These are phyloP conservation scores for Ophonus ardosiacus DNA, from an alignment of 2,888 invertebrate species.

Conservation along the genomic window DNA sequence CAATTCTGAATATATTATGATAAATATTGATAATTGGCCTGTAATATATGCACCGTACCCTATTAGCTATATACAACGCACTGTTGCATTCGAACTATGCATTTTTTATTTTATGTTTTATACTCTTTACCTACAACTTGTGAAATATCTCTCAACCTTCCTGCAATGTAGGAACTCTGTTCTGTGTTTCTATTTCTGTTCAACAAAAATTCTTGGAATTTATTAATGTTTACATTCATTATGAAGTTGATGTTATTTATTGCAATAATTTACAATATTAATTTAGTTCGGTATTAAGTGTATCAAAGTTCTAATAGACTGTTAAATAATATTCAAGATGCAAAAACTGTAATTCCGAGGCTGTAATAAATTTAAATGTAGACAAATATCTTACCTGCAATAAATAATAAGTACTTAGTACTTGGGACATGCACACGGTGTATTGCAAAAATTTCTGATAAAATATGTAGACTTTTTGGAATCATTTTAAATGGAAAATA, in stretches of 20 bases:
- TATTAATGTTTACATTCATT: slow-evolving; percentile 46
- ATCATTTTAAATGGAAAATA: background rate
- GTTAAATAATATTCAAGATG: slow-evolving; percentile 39
- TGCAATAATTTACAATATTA: slow-evolving; percentile 42
- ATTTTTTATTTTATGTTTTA: background rate
- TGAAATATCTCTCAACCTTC: slow-evolving; percentile 37
- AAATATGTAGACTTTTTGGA: background rate
- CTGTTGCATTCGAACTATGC: slow-evolving; percentile 19
- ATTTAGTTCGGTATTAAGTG: slow-evolving; percentile 11
- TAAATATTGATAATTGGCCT: slow-evolving; percentile 60
- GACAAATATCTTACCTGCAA: slow-evolving; percentile 3
- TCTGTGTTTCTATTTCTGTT: slow-evolving; percentile 22
- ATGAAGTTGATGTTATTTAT: slow-evolving; percentile 35
- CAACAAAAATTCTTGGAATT: slow-evolving; percentile 13
- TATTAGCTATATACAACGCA: slow-evolving; percentile 28
- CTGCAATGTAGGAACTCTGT: slow-evolving; percentile 11
- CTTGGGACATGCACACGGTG: background rate
- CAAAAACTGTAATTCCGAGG: slow-evolving; percentile 14
- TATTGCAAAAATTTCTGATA: background rate
- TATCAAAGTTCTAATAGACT: slow-evolving; percentile 30
- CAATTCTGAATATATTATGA: slow-evolving; percentile 59
- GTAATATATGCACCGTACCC: slow-evolving; percentile 28
- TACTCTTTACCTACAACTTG: slow-evolving; percentile 1
- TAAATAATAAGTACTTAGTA: slow-evolving; percentile 8
- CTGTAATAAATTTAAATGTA: slow-evolving; percentile 32